phyloP scores from a whole-genome alignment of 2,888 invertebrate species.

The Lasioglossum calceatum region DNA sequence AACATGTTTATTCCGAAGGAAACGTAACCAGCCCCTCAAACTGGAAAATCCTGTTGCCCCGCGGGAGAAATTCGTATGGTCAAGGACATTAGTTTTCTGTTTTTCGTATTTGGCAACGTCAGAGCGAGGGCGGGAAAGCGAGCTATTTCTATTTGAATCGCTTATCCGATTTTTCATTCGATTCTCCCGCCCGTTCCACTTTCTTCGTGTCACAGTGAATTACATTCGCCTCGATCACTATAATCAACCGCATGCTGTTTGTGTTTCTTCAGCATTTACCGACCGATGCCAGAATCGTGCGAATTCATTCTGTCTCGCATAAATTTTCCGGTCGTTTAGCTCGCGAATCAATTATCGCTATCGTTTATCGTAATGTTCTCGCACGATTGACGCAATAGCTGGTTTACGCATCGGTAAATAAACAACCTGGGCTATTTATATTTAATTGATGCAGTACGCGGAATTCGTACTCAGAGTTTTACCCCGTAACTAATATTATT shows the following conservation, averaged over 20 bases:
- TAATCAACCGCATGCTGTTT: not conserved
- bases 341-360: not conserved
- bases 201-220: constrained; percentile 7
- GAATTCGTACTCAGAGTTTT: not conserved
- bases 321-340: not conserved
- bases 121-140: not conserved
- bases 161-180: not conserved
- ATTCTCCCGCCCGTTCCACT: not conserved
- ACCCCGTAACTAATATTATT: too few species aligned
- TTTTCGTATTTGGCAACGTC: not conserved
- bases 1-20: not conserved
- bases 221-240: not conserved
- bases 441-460: not conserved
- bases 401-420: not conserved
- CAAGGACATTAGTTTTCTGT: not conserved
- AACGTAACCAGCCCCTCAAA: not conserved
- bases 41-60: not conserved
- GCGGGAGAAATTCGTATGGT: not conserved
- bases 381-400: not conserved
- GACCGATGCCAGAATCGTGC: not conserved
- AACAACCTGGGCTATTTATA: not conserved
- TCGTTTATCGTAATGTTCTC: not conserved
- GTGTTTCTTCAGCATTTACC: not conserved
- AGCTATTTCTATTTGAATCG: not conserved
- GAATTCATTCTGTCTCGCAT: not conserved